Conservation (phyloP, 1,140 invertebrate species). For the Littorina saxatilis region DNA sequence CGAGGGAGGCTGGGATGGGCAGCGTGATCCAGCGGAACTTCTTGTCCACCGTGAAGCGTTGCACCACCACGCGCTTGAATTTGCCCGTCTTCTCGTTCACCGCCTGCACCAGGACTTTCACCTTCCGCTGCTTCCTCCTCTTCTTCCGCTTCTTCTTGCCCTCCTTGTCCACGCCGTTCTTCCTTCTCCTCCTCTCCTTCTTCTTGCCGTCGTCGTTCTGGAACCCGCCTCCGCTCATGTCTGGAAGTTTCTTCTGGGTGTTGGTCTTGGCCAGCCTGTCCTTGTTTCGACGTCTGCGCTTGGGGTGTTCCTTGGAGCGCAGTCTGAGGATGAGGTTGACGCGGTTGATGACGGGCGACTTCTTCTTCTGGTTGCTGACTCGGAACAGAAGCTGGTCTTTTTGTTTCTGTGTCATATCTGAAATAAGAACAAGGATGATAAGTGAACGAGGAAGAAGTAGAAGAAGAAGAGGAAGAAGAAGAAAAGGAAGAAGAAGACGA, state of each 20-base stretch:
- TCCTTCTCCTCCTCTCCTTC: neutral
- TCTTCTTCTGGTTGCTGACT: constrained; percentile 3
- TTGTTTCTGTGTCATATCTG: neutral
- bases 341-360: constrained; percentile 28
- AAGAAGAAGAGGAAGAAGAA: too few species aligned
- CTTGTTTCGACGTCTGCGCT: neutral
- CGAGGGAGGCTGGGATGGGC: constrained; percentile 20
- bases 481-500: too few species aligned
- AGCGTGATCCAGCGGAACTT: constrained; percentile 18
- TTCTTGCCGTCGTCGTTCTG: neutral
- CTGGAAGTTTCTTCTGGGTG: neutral
- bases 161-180: neutral
- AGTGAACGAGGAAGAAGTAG: too few species aligned
- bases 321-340: constrained; percentile 24
- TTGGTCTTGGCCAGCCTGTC: neutral
- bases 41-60: constrained; percentile 11
- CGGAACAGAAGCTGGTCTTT: constrained; percentile 30
- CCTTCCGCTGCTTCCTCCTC: neutral
- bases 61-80: constrained; percentile 23
- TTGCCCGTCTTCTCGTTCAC: constrained; percentile 6
- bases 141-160: neutral
- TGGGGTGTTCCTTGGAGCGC: neutral
- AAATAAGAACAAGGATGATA: neutral
- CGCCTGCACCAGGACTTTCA: constrained; percentile 25
- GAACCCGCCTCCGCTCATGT: neutral